A percentile compares a stretch with the other conserved stretches of the same genome.
Conservation (phyloP, 2,113 vertebrate species). For the Phyllopteryx taeniolatus region DNA sequence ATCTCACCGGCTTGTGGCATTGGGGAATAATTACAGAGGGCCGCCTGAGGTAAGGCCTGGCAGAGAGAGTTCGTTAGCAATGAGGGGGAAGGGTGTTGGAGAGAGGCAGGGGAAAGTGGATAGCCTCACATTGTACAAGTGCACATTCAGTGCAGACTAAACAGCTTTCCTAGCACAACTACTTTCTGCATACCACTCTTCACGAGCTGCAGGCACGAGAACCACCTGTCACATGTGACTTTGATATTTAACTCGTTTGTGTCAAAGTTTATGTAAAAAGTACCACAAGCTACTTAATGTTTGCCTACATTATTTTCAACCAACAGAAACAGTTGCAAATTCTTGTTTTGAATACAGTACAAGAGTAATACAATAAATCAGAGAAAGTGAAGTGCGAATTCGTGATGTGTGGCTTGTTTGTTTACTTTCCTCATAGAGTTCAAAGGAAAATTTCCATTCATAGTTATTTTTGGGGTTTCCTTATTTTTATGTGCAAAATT, state of each 20-base stretch:
- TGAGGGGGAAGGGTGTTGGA: slow-evolving; percentile 48
- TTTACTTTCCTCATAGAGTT: neutral
- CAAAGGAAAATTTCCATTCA: neutral
- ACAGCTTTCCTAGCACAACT: slow-evolving; percentile 36
- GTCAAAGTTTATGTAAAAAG: slow-evolving; percentile 39
- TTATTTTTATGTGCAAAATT: neutral
- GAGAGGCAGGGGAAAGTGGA: slow-evolving; percentile 51
- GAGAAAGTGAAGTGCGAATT: no score
- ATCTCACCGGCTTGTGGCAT: slow-evolving; percentile 69
- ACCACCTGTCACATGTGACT: slow-evolving; percentile 36
- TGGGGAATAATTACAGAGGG: slow-evolving; percentile 76
- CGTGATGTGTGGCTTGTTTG: neutral
- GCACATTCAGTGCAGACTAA: slow-evolving; percentile 30
- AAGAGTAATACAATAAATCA: no score
- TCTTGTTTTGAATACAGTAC: neutral
- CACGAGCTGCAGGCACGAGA: slow-evolving; percentile 25
- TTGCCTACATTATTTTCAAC: slow-evolving; percentile 4
- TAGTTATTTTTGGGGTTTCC: neutral
- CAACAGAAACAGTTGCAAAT: slow-evolving; percentile 28
- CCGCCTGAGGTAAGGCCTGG: slow-evolving; percentile 72
- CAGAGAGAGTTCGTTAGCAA: slow-evolving; percentile 72
- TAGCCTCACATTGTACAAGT: slow-evolving; percentile 46
- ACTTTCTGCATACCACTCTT: slow-evolving; percentile 28
- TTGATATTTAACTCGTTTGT: slow-evolving; percentile 55
- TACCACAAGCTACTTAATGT: slow-evolving; percentile 16